Evolutionary conservation across 1,140 invertebrate genomes (phyloP), one percentile per base, ranked within the genome.

Genomic region (Drosophila bipectinata): DNA sequence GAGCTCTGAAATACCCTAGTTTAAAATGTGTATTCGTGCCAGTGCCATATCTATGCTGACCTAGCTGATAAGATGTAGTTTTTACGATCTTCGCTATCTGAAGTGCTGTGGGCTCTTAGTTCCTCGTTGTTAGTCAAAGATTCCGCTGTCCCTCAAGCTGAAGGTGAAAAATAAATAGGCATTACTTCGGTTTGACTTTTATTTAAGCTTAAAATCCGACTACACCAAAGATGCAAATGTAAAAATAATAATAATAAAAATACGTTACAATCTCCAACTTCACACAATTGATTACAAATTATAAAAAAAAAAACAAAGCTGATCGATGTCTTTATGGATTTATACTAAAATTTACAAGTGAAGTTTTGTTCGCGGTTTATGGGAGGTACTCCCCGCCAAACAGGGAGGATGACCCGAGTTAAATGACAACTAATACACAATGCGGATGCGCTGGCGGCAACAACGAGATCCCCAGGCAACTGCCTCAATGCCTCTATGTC

Each of bases 401-500:
- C 15, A 32, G 45, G 37, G 30, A 28, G 51, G 41, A 58, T 55
- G 58, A 34, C 60, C 37, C 47, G 60, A 67, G 63, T 67, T 45
- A 44, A 14, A 77, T 73, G 72, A 84, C 77, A 77, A 85, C 63
- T 73, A 77, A 58, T 73, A 61, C 34, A 84, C 77, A 48, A 74
- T 71, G 63, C 60, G 58, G 77, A 76, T 80, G 81, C 74, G 64
- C 78, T 68, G 61, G 75, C 72, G 79, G 75, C 75, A 76, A 79
- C 75, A 79, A 75, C 75, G 83, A 88, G 83, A 88, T 79, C 76
- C 83, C 83, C 79, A 77, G 72, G 68, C 79, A 74, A 72, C 72
- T 53, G 78, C 69, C 62, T 59, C 53, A 57, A 47, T 55, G 55
- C 80, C 63, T 91, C 91, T 92, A 94, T 84, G 93, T 93, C 21